Percentiles rank a stretch among this genome's conserved stretches.
These are phyloP conservation scores for Odontamblyopus lacepedii DNA, from an alignment of 2,797 vertebrate species.

Conservation along the genomic window DNA sequence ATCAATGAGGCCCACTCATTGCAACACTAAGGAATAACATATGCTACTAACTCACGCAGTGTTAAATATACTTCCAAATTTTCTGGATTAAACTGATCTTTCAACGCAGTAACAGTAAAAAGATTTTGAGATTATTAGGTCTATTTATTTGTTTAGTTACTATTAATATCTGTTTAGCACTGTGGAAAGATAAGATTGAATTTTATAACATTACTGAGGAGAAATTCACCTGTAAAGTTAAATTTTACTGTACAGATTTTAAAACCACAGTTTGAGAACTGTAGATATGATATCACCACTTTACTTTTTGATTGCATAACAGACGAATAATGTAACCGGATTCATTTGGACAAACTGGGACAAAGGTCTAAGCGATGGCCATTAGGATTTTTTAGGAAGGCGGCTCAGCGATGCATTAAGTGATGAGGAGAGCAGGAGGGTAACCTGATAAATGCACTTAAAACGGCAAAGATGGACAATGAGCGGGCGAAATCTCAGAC, in stretches of 20 bases:
- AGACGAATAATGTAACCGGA: constrained; percentile 44
- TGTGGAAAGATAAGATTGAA: background rate
- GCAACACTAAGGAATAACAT: background rate
- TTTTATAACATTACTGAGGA: background rate
- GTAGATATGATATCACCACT: background rate
- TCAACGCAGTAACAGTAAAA: background rate
- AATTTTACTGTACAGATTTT: background rate
- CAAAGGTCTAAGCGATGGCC: constrained; percentile 57
- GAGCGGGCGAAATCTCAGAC: constrained; percentile 72
- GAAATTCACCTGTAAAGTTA: background rate
- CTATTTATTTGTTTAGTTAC: background rate
- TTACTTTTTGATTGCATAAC: constrained; percentile 34
- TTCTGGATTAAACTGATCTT: background rate
- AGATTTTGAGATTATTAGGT: too few relatives aligned
- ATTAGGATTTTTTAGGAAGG: constrained; percentile 57
- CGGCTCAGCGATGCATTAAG: constrained; percentile 65
- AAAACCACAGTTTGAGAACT: background rate
- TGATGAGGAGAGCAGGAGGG: constrained; percentile 48
- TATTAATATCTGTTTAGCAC: background rate
- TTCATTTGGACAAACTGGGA: constrained; percentile 55
- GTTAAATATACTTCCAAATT: background rate
- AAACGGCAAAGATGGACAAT: constrained; percentile 73
- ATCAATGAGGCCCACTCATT: background rate
- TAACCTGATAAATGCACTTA: constrained; percentile 78
- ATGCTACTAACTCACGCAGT: background rate